These are phyloP conservation scores for Trichopria drosophilae DNA, from an alignment of 2,888 invertebrate genomes.

Conservation along the genomic window DNA sequence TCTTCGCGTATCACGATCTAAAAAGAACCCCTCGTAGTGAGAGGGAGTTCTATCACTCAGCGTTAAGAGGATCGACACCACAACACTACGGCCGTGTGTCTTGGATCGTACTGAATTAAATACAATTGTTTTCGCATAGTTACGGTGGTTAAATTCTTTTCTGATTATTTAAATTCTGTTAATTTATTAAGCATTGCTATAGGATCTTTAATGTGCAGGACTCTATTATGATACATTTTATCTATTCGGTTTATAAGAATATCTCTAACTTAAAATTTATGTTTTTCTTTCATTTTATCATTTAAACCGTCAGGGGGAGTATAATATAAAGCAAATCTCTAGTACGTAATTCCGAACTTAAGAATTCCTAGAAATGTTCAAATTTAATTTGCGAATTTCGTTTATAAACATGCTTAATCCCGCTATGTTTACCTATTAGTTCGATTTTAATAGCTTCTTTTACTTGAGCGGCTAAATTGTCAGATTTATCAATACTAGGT, in stretches of 20 bases:
- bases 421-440: too few species aligned
- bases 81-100: slow-evolving; percentile 27
- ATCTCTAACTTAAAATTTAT: slow-evolving; percentile 32
- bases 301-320: slow-evolving; percentile 21
- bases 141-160: slow-evolving; percentile 30
- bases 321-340: slow-evolving; percentile 33
- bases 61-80: slow-evolving; percentile 31
- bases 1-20: too few species aligned
- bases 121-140: slow-evolving; percentile 29
- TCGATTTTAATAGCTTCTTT: too few species aligned
- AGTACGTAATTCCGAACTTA: slow-evolving; percentile 32
- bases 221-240: slow-evolving; percentile 31
- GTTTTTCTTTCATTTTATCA: slow-evolving; percentile 27
- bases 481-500: too few species aligned
- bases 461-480: too few species aligned
- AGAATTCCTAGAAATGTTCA: slow-evolving; percentile 33
- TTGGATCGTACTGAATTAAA: slow-evolving; percentile 23
- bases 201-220: slow-evolving; percentile 30
- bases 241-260: too few species aligned
- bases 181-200: slow-evolving; percentile 27
- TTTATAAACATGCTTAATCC: slow-evolving; percentile 30
- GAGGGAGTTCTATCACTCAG: too few species aligned
- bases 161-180: slow-evolving; percentile 31
- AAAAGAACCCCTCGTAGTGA: too few species aligned
- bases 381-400: slow-evolving; percentile 24